phyloP scores from a whole-genome alignment of 2,113 vertebrate species.

The Phalacrocorax aristotelis region DNA sequence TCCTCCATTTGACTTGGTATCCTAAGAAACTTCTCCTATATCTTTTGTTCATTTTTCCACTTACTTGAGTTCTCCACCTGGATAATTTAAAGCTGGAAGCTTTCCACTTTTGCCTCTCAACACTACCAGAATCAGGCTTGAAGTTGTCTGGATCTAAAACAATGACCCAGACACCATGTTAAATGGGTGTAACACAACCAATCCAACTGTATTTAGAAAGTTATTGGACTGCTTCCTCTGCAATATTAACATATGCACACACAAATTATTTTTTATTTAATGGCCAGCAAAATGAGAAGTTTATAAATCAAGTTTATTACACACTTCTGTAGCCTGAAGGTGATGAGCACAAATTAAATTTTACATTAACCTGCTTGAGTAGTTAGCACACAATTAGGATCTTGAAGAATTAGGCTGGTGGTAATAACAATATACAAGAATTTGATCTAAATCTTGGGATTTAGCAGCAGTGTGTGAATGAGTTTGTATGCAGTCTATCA shows the following conservation, averaged over 20 bases:
- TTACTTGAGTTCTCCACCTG: not conserved
- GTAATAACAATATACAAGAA: slow-evolving; percentile 2
- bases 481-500: not conserved
- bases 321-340: not conserved
- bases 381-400: slow-evolving; percentile 57
- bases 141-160: not conserved
- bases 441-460: slow-evolving; percentile 42
- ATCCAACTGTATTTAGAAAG: not conserved
- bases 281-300: slow-evolving; percentile 28
- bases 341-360: slow-evolving; percentile 54
- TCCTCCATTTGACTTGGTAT: not conserved
- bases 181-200: not conserved
- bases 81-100: not conserved
- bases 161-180: not conserved
- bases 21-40: not conserved
- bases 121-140: not conserved
- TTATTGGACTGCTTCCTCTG: not conserved
- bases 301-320: slow-evolving; percentile 61
- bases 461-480: not conserved
- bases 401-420: not conserved
- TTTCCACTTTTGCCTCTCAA: not conserved
- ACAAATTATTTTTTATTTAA: slow-evolving; percentile 37
- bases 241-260: slow-evolving; percentile 5
- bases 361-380: slow-evolving; percentile 31
- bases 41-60: not conserved